These are phyloP conservation scores for Zaprionus inermis DNA, from an alignment of 1,140 invertebrate species.

Conservation along the genomic window DNA sequence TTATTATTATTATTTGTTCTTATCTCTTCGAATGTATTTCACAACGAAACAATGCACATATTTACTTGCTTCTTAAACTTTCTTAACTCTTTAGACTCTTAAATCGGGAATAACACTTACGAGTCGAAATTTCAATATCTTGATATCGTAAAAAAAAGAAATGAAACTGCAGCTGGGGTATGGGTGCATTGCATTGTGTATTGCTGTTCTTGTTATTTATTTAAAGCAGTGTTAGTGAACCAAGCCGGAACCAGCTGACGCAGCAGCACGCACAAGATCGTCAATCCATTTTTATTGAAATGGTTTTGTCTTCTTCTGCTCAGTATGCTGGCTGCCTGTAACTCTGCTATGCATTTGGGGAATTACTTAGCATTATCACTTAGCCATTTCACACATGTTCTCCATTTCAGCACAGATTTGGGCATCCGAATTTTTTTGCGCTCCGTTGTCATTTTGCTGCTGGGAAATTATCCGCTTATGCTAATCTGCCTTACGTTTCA, in stretches of 20 bases:
- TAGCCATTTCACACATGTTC: constrained; percentile 61
- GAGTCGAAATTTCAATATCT: not conserved
- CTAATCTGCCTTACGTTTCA: constrained; percentile 80
- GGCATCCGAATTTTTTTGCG: constrained; percentile 32
- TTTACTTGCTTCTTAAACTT: not conserved
- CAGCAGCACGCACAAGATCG: not conserved
- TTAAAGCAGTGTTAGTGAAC: not conserved
- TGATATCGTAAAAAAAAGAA: not conserved
- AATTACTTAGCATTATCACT: constrained; percentile 62
- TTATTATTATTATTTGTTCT: not conserved
- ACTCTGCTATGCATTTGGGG: constrained; percentile 40
- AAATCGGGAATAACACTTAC: not conserved
- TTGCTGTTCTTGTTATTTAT: not conserved
- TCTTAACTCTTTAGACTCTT: not conserved
- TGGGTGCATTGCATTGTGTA: too few species aligned
- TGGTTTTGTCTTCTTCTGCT: constrained; percentile 21
- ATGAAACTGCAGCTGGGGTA: too few species aligned
- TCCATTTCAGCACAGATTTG: constrained; percentile 13
- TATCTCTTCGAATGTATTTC: not conserved
- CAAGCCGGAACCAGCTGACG: not conserved
- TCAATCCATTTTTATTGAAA: constrained; percentile 24
- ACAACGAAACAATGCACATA: not conserved
- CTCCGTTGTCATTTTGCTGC: constrained; percentile 28
- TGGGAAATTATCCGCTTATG: constrained; percentile 78
- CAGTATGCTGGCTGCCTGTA: not conserved